These are phyloP conservation scores for Pollimyrus isidori DNA, from an alignment of 2,113 vertebrate species.

Conservation along the genomic window DNA sequence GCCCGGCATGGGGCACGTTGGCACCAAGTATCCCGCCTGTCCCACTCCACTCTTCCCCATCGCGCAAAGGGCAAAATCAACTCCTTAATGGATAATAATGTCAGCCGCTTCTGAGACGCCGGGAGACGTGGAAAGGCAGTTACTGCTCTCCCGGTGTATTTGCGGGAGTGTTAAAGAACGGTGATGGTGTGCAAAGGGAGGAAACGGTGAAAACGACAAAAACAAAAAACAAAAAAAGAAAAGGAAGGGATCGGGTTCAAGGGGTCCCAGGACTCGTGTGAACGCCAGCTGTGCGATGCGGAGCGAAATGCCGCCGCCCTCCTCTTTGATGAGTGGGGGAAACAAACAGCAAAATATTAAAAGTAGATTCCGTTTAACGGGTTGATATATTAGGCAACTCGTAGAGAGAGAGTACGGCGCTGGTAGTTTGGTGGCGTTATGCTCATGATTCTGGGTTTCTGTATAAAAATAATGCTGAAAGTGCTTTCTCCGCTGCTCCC, in stretches of 20 bases:
- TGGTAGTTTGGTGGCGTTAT: neutral
- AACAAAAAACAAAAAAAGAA: neutral
- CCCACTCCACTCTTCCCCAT: conserved; percentile 79
- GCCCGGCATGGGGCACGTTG: conserved; percentile 69
- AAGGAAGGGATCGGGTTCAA: conserved; percentile 18
- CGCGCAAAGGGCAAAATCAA: conserved; percentile 31
- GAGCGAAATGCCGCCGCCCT: conserved; percentile 57
- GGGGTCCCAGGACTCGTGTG: conserved; percentile 44
- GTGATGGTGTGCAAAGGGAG: conserved; percentile 3
- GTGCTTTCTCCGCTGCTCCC: conserved; percentile 12
- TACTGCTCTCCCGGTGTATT: neutral
- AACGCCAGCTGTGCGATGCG: conserved; percentile 34
- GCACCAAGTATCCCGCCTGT: conserved; percentile 62
- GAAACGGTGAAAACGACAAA: conserved; percentile 24
- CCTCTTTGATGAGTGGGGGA: conserved; percentile 19
- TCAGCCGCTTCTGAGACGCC: conserved; percentile 9
- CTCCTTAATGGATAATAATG: conserved; percentile 32
- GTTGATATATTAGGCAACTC: conserved; percentile 15
- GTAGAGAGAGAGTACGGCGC: neutral
- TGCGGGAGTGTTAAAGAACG: conserved; percentile 6
- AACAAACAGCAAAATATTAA: neutral
- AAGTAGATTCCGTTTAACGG: conserved; percentile 18
- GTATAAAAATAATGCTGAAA: conserved; percentile 1
- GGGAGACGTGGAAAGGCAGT: neutral
- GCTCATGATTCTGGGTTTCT: conserved; percentile 13